Evolutionary conservation across 2,113 vertebrate species (phyloP), one percentile per base, ranked within the genome.

Genomic region (Plectropomus leopardus): DNA sequence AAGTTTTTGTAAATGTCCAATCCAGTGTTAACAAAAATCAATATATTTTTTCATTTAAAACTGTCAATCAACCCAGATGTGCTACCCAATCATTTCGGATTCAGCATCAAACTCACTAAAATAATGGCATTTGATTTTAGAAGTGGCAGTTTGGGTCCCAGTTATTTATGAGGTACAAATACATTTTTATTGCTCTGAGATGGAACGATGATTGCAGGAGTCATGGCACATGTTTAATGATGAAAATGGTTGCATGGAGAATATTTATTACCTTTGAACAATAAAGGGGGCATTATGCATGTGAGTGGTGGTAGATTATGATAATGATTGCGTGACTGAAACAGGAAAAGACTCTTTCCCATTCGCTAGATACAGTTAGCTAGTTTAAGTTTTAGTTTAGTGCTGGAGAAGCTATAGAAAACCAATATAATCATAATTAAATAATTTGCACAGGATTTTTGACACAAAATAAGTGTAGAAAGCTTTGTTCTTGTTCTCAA

Each of bases 111-210:
- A n/a, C 34, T 48, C 23, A 66, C 5, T 16, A 24, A 13, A 32
- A 16, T n/a, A 7, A 16, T 11, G 9, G 9, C 3, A 23, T 60
- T 60, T 50, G 28, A 61, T 72, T 80, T 68, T 0, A 54, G 68
- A 50, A 78, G 10, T 0, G 4, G 68, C 58, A 11, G 3, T 70
- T 80, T 63, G 3, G 14, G 45, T 42, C 55, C 30, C 19, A 10
- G 30, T 72, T 73, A 34, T 75, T 66, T 61, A 61, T 55, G 42
- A 86, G 59, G 76, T 86, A 65, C 57, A 53, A 32, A 82, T 70
- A 54, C 11, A 17, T 7, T 65, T 65, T 71, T 90, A 89, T 91
- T 90, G 81, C 83, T 87, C 75, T 24, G 42, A 82, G 21, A 78
- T 83, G 58, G 44, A 76, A 67, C 45, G 21, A 78, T 72, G 76